Conservation (phyloP, 2,888 invertebrate genomes). For the Noctua pronuba region DNA sequence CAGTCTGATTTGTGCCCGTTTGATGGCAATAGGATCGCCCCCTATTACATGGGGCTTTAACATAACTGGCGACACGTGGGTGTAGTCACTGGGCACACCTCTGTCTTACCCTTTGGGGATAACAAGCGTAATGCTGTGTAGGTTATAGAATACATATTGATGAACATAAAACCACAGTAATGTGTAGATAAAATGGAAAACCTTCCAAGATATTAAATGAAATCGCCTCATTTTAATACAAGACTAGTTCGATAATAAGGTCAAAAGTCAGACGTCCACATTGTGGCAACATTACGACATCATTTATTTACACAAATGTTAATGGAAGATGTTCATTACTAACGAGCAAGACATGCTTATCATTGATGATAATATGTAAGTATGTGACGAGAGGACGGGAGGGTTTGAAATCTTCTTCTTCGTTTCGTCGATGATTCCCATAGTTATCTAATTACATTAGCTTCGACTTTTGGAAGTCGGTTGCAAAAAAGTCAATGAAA, state of each 20-base stretch:
- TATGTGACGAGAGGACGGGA: too few species aligned
- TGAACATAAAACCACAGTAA: not conserved
- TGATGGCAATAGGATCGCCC: not conserved
- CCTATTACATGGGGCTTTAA: not conserved
- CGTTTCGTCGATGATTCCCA: not conserved
- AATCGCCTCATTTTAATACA: slow-evolving; percentile 19
- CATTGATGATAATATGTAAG: not conserved
- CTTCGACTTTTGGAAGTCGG: too few species aligned
- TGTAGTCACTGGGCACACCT: not conserved
- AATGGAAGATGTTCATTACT: not conserved
- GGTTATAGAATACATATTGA: not conserved
- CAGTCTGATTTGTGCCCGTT: too few species aligned
- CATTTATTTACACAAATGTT: slow-evolving; percentile 28
- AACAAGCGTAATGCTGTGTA: not conserved
- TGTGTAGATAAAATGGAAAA: not conserved
- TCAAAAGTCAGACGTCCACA: slow-evolving; percentile 21
- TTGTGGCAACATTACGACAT: slow-evolving; percentile 2
- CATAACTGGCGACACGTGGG: not conserved
- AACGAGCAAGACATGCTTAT: not conserved
- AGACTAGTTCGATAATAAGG: slow-evolving; percentile 23
- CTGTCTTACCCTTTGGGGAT: not conserved
- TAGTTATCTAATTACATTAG: not conserved
- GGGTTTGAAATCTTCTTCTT: not conserved
- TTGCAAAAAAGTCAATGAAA: too few species aligned
- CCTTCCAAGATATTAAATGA: slow-evolving; percentile 1